Conservation (phyloP, 1,140 invertebrate genomes). For the Aphelinus certus region DNA sequence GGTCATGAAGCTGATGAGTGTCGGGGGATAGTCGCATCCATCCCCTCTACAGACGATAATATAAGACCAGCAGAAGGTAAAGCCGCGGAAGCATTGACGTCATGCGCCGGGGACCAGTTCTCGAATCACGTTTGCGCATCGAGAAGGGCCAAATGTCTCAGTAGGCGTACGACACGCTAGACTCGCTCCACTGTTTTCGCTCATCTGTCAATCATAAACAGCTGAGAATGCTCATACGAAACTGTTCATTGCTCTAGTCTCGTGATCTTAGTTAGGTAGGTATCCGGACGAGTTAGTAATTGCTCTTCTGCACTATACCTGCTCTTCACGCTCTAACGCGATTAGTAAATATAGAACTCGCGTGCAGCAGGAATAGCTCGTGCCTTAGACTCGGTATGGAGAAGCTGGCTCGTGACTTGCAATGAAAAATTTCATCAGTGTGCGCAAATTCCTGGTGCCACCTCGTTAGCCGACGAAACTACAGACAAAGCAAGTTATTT, state of each 20-base stretch:
- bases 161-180: conserved; percentile 7
- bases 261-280: background rate
- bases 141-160: background rate
- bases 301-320: background rate
- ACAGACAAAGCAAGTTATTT: too few species aligned
- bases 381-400: too few species aligned
- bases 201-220: background rate
- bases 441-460: too few species aligned
- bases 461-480: too few species aligned
- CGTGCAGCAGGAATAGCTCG: background rate
- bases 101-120: conserved; percentile 1
- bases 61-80: conserved; percentile 8
- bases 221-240: too few species aligned
- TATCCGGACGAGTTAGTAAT: background rate
- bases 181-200: background rate
- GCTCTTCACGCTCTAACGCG: background rate
- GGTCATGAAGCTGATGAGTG: too few species aligned
- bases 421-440: too few species aligned
- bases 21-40: too few species aligned
- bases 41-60: background rate
- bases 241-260: too few species aligned
- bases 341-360: background rate
- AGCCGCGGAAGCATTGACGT: background rate
- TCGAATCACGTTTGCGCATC: background rate
- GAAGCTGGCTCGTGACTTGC: too few species aligned